Percentiles rank a stretch among this genome's conserved stretches.
phyloP scores from a whole-genome alignment of 2,888 invertebrate genomes.

The Alsophila aescularia region DNA sequence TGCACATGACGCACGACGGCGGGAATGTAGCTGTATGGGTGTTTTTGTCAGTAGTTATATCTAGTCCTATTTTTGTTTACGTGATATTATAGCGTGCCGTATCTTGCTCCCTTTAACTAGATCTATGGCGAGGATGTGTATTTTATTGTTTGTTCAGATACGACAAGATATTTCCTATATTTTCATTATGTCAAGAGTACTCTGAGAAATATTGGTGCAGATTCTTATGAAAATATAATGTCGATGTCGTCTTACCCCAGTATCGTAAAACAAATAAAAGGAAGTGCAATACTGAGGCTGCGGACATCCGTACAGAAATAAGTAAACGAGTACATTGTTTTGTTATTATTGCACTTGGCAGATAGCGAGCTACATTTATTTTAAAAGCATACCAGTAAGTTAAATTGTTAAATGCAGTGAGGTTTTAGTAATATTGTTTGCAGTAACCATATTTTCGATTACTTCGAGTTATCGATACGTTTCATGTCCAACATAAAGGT shows the following conservation, averaged over 20 bases:
- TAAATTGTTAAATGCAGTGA: not conserved
- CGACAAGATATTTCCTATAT: constrained; percentile 2
- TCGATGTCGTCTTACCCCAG: constrained; percentile 34
- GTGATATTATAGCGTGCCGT: too few species aligned
- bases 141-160: constrained; percentile 5
- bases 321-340: constrained; percentile 39
- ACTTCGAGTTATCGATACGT: not conserved
- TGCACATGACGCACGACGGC: too few species aligned
- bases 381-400: not conserved
- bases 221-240: constrained; percentile 32
- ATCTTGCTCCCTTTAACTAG: too few species aligned
- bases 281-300: constrained; percentile 39
- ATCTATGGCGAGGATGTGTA: too few species aligned
- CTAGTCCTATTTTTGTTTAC: too few species aligned
- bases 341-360: constrained; percentile 36
- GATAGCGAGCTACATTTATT: not conserved
- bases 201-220: constrained; percentile 10
- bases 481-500: not conserved
- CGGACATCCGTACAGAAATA: constrained; percentile 49
- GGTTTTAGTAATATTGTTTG: not conserved
- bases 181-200: constrained; percentile 16
- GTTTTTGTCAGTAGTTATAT: too few species aligned
- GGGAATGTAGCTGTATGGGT: too few species aligned
- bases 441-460: not conserved
- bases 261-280: constrained; percentile 46